Evolutionary conservation across 2,888 invertebrate genomes (phyloP), one percentile per base, ranked within the genome.

Genomic region (Colletes collaris): DNA sequence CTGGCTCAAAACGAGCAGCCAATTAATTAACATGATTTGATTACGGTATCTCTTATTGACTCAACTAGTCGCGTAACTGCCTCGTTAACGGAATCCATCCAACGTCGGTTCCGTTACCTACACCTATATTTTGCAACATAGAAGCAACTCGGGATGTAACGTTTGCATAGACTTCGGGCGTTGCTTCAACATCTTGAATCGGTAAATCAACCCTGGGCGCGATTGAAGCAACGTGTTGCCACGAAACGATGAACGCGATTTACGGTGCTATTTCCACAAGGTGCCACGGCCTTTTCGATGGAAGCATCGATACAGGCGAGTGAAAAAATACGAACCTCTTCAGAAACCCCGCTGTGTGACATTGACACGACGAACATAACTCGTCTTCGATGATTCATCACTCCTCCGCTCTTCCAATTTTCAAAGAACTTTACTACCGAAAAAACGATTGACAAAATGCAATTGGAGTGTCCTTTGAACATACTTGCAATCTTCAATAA

Each of bases 221-320:
- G 80, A 78, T 83, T 60, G 77, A 58, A 27, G 73, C 75, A 74
- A 73, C 81, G 81, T 76, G 84, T 81, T 78, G 81, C 81, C 76
- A 78, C 84, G 78, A 74, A 76, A 74, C 83, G 69, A 81, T 79
- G 70, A 76, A 76, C 60, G 76, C 78, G 76, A 84, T 84, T 84
- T 84, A 84, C 77, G 81, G 50, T 65, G 59, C 83, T 50, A 84
- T 83, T 68, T 76, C 65, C 73, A 74, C 84, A 81, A 83, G 73
- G 67, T 81, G 83, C 64, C 52, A 65, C 66, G 52, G 49, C 35
- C 46, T 19, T 16, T 63, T 37, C 69, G 64, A 73, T 68, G 59
- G 44, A 59, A 65, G 62, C 65, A 79, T 79, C 73, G 76, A 58
- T 71, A 82, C 49, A 60, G 60, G 2, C 50, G 55, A 65, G 58